Percentiles rank a stretch among this genome's conserved stretches.
Evolutionary conservation across 92 coral and sea anemone species (phyloP).

Genomic region (Zoanthus sociatus): DNA sequence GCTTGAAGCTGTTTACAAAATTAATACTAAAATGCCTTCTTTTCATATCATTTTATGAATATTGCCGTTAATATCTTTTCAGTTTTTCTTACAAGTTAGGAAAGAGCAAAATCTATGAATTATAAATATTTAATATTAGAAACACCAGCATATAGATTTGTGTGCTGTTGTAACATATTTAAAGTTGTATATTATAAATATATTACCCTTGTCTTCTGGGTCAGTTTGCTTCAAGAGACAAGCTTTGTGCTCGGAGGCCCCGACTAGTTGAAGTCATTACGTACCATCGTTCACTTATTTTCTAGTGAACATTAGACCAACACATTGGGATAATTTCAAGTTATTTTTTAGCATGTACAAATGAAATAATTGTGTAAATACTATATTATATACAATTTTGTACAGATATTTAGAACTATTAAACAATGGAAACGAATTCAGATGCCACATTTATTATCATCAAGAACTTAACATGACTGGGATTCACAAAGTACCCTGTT

Average conservation of each 20-base stretch:
- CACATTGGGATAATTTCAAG: neutral
- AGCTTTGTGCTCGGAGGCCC: neutral
- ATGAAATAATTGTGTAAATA: constrained; percentile 23
- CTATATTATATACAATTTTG: neutral
- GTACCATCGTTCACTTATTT: neutral
- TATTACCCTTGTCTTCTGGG: neutral
- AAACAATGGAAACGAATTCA: neutral
- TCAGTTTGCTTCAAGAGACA: neutral
- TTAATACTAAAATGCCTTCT: neutral
- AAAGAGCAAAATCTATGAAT: neutral
- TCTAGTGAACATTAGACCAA: neutral
- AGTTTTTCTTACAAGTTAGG: neutral
- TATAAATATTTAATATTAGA: neutral
- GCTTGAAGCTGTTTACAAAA: no score
- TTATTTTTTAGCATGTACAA: constrained; percentile 21
- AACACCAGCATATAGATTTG: neutral
- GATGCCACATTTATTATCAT: no score
- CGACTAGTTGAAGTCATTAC: neutral
- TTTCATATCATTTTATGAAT: neutral
- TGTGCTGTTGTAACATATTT: neutral
- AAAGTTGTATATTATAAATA: neutral
- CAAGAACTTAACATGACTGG: no score
- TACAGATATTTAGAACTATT: constrained; percentile 28
- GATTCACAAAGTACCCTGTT: no score
- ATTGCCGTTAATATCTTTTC: neutral